A percentile compares a stretch with the other conserved stretches of the same genome.
These are phyloP conservation scores for Eubucco bourcierii DNA, from an alignment of 2,113 vertebrate species.

Conservation along the genomic window DNA sequence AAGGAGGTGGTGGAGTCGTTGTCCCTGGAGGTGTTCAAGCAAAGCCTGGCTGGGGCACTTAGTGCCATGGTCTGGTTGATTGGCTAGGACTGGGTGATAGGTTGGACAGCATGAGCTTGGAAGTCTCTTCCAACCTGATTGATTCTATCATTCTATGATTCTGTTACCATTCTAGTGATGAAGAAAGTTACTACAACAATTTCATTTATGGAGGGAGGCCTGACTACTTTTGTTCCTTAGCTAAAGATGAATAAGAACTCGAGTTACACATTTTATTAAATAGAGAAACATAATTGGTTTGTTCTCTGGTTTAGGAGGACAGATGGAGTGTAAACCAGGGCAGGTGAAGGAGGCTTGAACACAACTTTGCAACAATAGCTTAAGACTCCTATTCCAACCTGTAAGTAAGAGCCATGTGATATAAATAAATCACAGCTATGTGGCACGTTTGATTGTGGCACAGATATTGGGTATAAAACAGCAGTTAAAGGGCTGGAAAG, in stretches of 20 bases:
- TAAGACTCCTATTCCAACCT: not conserved
- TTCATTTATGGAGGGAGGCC: not conserved
- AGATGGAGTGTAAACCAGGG: not conserved
- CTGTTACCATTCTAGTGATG: not conserved
- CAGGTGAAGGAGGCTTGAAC: not conserved
- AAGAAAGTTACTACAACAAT: not conserved
- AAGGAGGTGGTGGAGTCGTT: no score
- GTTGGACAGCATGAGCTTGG: no score
- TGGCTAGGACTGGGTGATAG: no score
- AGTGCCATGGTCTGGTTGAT: no score
- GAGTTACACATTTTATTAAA: not conserved
- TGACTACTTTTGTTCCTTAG: not conserved
- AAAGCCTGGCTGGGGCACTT: no score
- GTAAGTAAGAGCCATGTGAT: not conserved
- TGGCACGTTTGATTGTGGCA: not conserved
- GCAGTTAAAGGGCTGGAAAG: slow-evolving; percentile 49
- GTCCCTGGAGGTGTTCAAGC: no score
- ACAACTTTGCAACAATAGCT: not conserved
- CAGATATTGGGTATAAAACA: slow-evolving; percentile 17
- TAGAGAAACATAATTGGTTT: not conserved
- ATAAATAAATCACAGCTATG: not conserved
- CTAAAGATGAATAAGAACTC: not conserved
- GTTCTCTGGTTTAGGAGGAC: not conserved
- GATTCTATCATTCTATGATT: no score
- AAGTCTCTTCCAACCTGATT: no score